phyloP scores from a whole-genome alignment of 2,113 vertebrate genomes.

The Pterocles orientalis region DNA sequence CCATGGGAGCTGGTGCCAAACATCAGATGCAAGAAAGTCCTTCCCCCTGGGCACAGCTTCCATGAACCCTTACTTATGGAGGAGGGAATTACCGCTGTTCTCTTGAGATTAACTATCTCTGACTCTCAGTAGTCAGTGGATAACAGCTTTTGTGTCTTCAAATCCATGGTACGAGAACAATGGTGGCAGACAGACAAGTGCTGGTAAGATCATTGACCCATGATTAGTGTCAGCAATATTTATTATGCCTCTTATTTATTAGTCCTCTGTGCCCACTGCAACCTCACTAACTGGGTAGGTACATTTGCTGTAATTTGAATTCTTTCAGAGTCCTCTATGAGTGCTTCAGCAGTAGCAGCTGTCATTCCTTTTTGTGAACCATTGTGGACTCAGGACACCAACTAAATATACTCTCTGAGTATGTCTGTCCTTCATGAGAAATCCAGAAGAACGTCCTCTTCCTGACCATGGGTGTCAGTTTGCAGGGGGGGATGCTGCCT shows the following conservation, averaged over 20 bases:
- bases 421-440: not conserved
- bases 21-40: not conserved
- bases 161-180: not conserved
- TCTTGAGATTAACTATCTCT: not conserved
- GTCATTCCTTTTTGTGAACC: not conserved
- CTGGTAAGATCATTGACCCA: not conserved
- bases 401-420: not conserved
- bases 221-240: not conserved
- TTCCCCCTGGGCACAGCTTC: not conserved
- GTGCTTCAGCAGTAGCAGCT: not conserved
- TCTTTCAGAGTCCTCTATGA: not conserved
- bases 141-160: not conserved
- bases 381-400: not conserved
- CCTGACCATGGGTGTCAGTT: not conserved
- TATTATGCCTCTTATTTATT: not conserved
- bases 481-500: not conserved
- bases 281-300: accelerated
- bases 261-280: not conserved
- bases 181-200: not conserved
- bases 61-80: not conserved
- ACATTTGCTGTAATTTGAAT: not conserved
- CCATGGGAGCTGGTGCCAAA: not conserved
- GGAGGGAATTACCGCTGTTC: not conserved
- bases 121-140: not conserved
- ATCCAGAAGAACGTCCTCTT: not conserved